Evolutionary conservation across 2,113 vertebrate genomes (phyloP).

Genomic region (Neopipo cinnamomea): DNA sequence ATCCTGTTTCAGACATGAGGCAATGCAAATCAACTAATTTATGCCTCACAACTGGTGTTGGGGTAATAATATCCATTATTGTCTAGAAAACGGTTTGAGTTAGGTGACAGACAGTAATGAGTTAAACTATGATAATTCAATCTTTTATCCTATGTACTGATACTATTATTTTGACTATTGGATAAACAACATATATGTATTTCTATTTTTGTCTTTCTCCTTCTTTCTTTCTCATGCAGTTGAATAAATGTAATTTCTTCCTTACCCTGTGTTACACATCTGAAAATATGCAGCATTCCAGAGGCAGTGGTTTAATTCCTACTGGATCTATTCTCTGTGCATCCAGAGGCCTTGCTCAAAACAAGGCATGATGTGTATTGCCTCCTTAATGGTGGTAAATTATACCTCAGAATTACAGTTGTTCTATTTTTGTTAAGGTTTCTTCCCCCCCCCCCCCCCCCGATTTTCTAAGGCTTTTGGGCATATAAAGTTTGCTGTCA

Average conservation of each 20-base stretch:
- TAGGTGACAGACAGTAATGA: not conserved
- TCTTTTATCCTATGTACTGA: not conserved
- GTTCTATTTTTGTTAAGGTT: not conserved
- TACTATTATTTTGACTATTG: not conserved
- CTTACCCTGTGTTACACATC: not conserved
- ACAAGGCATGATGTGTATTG: not conserved
- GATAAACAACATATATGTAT: not conserved
- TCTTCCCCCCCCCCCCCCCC: not conserved
- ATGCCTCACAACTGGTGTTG: not conserved
- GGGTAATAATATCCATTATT: not conserved
- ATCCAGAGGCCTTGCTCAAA: not conserved
- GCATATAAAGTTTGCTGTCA: not conserved
- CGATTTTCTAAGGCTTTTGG: not conserved
- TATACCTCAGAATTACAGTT: not conserved
- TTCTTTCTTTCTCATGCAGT: not conserved
- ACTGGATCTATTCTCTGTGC: not conserved
- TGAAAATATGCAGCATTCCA: not conserved
- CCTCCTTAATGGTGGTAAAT: not conserved
- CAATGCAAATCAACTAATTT: not conserved
- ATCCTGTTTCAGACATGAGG: not conserved
- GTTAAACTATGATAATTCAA: not conserved
- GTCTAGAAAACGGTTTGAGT: not conserved
- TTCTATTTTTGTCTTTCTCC: not conserved
- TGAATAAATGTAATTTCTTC: not conserved
- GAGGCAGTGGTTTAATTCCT: not conserved